Conservation (phyloP, 2,888 invertebrate genomes). For the Pristionchus fissidentatus region DNA sequence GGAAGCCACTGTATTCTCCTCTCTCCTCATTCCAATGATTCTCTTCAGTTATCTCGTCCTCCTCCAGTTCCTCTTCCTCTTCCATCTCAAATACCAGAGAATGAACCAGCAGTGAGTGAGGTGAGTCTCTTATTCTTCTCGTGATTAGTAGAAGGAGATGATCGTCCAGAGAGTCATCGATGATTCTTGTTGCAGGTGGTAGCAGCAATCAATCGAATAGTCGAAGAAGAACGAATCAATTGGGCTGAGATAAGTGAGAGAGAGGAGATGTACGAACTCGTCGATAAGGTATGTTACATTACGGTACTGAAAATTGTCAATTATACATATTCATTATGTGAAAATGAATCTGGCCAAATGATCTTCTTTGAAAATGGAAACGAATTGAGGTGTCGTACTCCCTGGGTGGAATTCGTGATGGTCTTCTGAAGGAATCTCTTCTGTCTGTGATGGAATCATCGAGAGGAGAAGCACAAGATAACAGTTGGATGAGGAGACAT, state of each 20-base stretch:
- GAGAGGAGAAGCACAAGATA: background rate
- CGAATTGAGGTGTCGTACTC: background rate
- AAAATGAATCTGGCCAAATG: too few species aligned
- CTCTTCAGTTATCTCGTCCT: background rate
- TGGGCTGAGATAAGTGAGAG: slow-evolving; percentile 38
- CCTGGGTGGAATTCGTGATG: slow-evolving; percentile 37
- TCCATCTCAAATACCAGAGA: background rate
- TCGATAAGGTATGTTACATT: slow-evolving; percentile 14
- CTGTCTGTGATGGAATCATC: slow-evolving; percentile 21
- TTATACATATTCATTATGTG: background rate
- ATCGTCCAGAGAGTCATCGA: background rate
- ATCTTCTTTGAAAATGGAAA: too few species aligned
- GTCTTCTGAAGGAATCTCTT: background rate
- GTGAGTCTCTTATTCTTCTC: background rate
- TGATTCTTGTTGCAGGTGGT: background rate
- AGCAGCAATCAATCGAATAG: background rate
- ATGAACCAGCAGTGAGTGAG: background rate
- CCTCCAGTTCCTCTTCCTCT: background rate
- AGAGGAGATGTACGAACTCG: slow-evolving; percentile 12
- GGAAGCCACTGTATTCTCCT: background rate
- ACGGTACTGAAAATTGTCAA: background rate
- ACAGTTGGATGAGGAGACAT: slow-evolving; percentile 46
- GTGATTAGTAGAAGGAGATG: background rate
- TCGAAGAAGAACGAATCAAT: slow-evolving; percentile 20
- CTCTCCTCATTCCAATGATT: background rate